These are phyloP conservation scores for Lacerta agilis DNA, from an alignment of 2,797 vertebrate genomes.

Conservation along the genomic window DNA sequence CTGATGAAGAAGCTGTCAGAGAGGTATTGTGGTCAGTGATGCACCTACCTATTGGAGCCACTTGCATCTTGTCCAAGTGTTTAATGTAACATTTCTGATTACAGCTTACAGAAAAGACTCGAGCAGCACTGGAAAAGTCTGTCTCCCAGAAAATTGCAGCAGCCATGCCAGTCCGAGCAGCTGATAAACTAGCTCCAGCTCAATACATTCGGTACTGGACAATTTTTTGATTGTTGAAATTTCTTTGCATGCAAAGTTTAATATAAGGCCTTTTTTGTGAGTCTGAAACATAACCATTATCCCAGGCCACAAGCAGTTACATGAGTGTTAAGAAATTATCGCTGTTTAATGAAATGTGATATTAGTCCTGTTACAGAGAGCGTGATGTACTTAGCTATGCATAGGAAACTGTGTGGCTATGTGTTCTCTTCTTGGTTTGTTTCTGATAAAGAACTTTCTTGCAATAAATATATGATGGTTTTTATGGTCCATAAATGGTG, in stretches of 20 bases:
- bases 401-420: conserved; percentile 15
- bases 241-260: not conserved
- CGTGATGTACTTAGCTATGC: conserved; percentile 6
- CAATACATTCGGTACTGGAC: conserved; percentile 93
- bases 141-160: conserved; percentile 98
- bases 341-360: conserved; percentile 24
- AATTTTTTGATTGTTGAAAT: not conserved
- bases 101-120: conserved; percentile 97
- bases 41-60: not conserved
- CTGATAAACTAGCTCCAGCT: conserved; percentile 96
- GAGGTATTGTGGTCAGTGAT: conserved; percentile 81
- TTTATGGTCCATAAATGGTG: not conserved
- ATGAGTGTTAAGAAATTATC: not conserved
- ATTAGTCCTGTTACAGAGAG: conserved; percentile 9
- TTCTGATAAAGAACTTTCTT: conserved; percentile 24
- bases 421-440: conserved; percentile 19
- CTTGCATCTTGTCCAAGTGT: not conserved
- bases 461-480: not conserved
- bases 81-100: conserved; percentile 51
- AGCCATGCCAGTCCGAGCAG: conserved; percentile 97
- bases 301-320: conserved; percentile 8
- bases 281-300: conserved; percentile 27
- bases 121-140: conserved; percentile 91
- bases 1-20: conserved; percentile 92
- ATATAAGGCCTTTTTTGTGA: not conserved